phyloP scores from a whole-genome alignment of 2,113 vertebrate genomes.

The Marcusenius ussheri region DNA sequence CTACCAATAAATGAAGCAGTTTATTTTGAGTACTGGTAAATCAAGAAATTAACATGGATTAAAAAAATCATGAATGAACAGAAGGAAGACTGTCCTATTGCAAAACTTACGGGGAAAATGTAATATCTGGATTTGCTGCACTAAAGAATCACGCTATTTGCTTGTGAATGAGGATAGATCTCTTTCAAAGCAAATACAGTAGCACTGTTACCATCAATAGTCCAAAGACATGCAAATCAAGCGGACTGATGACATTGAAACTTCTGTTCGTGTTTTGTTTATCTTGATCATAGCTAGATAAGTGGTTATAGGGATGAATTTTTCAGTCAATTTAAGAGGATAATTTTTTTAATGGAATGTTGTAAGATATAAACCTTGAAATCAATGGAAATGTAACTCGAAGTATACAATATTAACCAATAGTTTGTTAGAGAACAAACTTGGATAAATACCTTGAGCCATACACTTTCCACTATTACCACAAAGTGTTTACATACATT shows the following conservation, averaged over 20 bases:
- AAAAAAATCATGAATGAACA: neutral
- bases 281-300: neutral
- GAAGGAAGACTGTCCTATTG: neutral
- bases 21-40: neutral
- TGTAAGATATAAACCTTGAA: neutral
- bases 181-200: neutral
- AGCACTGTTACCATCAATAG: neutral
- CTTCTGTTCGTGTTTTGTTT: neutral
- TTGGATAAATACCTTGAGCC: neutral
- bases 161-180: neutral
- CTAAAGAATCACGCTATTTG: neutral
- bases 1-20: neutral
- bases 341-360: neutral
- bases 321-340: neutral
- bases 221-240: neutral
- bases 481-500: neutral
- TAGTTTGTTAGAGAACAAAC: neutral
- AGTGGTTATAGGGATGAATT: neutral
- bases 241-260: neutral
- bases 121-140: neutral
- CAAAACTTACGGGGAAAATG: neutral
- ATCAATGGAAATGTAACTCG: neutral
- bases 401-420: neutral
- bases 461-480: neutral
- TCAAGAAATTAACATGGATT: neutral